Conservation (phyloP, 2,113 vertebrate species). For the Haplochromis vanheusdeni region DNA sequence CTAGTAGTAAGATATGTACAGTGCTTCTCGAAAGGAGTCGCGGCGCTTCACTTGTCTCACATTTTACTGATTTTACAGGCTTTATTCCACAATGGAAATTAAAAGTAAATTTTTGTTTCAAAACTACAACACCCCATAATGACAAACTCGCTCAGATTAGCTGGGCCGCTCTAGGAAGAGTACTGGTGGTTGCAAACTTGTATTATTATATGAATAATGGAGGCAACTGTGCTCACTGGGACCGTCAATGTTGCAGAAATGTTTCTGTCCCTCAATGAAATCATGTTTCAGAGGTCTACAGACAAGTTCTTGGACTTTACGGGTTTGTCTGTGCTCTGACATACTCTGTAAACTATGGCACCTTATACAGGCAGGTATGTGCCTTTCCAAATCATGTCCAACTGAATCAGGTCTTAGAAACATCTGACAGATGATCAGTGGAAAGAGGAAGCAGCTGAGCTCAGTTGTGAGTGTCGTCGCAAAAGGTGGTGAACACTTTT, state of each 20-base stretch:
- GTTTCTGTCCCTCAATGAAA: not conserved
- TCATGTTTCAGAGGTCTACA: not conserved
- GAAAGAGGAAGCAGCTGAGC: not conserved
- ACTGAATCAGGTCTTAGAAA: not conserved
- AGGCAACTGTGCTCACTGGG: not conserved
- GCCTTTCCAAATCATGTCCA: not conserved
- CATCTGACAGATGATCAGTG: not conserved
- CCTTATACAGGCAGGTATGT: not conserved
- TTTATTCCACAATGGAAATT: not conserved
- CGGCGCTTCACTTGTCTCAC: not conserved
- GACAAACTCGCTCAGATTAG: not conserved
- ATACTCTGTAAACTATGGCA: not conserved
- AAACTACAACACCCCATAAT: not conserved
- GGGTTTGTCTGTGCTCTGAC: fast-evolving
- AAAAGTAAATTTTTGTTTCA: not conserved
- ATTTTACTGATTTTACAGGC: not conserved
- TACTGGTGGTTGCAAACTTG: not conserved
- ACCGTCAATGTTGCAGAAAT: not conserved
- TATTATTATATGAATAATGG: not conserved
- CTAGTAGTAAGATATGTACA: not conserved
- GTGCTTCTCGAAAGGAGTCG: not conserved
- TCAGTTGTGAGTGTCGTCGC: not conserved
- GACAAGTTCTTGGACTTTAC: not conserved
- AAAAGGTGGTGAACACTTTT: not conserved
- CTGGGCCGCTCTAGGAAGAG: not conserved